Conservation (phyloP, 2,113 vertebrate species). For the Triplophysa dalaica region DNA sequence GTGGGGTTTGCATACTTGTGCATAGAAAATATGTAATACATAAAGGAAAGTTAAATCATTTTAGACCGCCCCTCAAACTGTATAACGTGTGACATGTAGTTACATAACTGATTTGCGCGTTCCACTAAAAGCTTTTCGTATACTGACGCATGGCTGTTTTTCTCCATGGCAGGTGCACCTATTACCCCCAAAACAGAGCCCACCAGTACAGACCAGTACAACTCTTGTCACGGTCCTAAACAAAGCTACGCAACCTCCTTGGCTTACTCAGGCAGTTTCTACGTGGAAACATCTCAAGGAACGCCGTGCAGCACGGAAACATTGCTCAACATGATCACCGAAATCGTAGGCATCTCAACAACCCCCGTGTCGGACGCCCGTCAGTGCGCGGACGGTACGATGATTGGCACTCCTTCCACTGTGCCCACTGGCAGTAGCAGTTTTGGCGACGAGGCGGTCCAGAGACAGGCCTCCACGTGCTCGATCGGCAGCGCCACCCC, state of each 20-base stretch:
- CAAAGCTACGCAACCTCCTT: slow-evolving; percentile 83
- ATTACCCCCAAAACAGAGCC: slow-evolving; percentile 80
- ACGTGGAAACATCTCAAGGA: slow-evolving; percentile 90
- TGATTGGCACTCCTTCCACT: slow-evolving; percentile 63
- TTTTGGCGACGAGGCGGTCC: slow-evolving; percentile 74
- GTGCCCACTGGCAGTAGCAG: slow-evolving; percentile 58
- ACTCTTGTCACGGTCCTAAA: slow-evolving; percentile 78
- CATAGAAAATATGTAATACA: background rate
- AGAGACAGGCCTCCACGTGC: slow-evolving; percentile 71
- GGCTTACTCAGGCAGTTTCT: slow-evolving; percentile 96
- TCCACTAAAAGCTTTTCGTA: slow-evolving; percentile 28
- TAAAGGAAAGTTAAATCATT: background rate
- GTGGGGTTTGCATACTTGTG: background rate
- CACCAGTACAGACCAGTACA: slow-evolving; percentile 83
- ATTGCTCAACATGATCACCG: slow-evolving; percentile 95
- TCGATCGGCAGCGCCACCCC: slow-evolving; percentile 57
- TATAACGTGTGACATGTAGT: background rate
- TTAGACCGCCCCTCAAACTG: background rate
- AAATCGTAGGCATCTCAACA: slow-evolving; percentile 91
- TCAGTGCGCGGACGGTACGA: slow-evolving; percentile 72
- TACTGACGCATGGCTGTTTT: slow-evolving; percentile 64
- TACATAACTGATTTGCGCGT: slow-evolving; percentile 40
- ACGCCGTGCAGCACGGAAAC: slow-evolving; percentile 91
- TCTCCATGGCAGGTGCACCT: slow-evolving; percentile 78
- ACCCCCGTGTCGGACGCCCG: slow-evolving; percentile 81